A percentile compares a stretch with the other conserved stretches of the same genome.
Conservation (phyloP, 2,888 invertebrate species). For the Strigamia maritima region DNA sequence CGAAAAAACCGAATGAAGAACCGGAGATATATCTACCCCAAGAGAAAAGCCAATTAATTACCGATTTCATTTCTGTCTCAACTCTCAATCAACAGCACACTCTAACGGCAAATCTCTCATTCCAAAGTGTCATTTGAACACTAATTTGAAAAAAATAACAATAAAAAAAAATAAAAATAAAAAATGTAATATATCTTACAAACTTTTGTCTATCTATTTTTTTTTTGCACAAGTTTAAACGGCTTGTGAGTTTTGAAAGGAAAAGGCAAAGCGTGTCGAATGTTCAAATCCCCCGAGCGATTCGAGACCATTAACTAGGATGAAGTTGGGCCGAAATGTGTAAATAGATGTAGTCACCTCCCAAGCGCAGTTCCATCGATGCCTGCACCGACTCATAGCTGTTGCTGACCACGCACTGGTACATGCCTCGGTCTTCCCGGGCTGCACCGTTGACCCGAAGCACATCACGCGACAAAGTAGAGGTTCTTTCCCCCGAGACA, state of each 20-base stretch:
- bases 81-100: background rate
- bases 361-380: conserved; percentile 50
- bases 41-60: background rate
- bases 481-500: conserved; percentile 42
- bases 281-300: conserved; percentile 8
- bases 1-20: conserved; percentile 43
- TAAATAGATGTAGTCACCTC: conserved; percentile 46
- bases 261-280: conserved; percentile 19
- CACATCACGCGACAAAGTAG: conserved; percentile 29
- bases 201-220: no score
- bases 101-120: background rate
- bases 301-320: conserved; percentile 1
- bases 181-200: no score
- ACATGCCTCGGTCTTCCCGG: conserved; percentile 52
- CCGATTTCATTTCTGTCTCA: background rate
- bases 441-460: conserved; percentile 38
- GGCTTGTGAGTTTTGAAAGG: background rate
- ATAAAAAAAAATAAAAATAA: no score
- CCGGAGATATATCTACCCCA: conserved; percentile 39
- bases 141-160: background rate
- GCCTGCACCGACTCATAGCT: conserved; percentile 49
- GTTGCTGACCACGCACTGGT: conserved; percentile 51
- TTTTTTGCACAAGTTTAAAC: background rate
- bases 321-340: background rate
- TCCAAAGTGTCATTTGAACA: no score